phyloP scores from a whole-genome alignment of 1,140 invertebrate genomes.

The Cherax destructor region DNA sequence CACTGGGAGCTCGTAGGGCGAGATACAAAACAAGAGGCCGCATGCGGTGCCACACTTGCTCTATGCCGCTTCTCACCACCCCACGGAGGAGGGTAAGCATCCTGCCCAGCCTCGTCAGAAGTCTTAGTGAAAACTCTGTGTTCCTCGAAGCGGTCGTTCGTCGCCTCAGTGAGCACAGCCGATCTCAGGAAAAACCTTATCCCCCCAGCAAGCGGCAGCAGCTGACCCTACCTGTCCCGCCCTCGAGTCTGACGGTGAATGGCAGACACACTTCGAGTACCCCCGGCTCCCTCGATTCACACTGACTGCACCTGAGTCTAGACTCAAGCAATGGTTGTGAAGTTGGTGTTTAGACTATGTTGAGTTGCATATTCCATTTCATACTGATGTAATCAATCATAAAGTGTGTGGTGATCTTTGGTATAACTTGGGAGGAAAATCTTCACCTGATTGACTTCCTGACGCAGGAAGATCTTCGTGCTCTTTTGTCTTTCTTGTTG shows the following conservation, averaged over 20 bases:
- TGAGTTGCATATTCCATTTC: constrained; percentile 11
- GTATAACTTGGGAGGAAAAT: not conserved
- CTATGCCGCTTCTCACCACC: constrained; percentile 38
- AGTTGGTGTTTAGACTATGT: not conserved
- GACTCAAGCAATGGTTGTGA: constrained; percentile 6
- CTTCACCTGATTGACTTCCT: not conserved
- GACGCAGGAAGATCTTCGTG: not conserved
- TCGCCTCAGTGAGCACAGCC: constrained; percentile 12
- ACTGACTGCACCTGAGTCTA: not conserved
- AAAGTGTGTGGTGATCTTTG: constrained; percentile 8
- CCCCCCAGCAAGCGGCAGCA: not conserved
- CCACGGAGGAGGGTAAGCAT: not conserved
- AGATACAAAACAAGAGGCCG: constrained; percentile 19
- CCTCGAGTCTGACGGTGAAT: not conserved
- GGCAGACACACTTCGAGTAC: not conserved
- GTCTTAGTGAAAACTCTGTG: constrained; percentile 48
- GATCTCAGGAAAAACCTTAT: constrained; percentile 25
- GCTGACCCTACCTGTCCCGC: not conserved
- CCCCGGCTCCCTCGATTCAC: constrained; percentile 8
- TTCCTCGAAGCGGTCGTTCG: constrained; percentile 32
- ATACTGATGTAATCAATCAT: constrained; percentile 12
- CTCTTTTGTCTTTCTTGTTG: not conserved
- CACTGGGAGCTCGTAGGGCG: not conserved
- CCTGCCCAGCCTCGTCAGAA: constrained; percentile 29
- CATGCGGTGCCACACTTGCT: constrained; percentile 43